Base-by-base conservation (phyloP, 2,797 vertebrate species). In the Lindbergichthys nudifrons region DNA sequence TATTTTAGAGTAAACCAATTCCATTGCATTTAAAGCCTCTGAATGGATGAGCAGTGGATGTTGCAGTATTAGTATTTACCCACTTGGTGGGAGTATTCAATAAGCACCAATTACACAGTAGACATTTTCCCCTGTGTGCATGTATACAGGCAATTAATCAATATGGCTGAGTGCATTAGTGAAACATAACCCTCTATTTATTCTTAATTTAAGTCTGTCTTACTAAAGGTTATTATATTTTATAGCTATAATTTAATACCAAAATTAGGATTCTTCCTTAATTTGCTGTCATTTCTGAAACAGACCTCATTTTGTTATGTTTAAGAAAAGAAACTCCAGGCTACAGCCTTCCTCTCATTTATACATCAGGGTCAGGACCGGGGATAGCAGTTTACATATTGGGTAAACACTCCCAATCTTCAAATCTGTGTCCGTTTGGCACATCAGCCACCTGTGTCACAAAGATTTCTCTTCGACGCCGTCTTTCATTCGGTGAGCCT, bases 41-140 rank as follows among this genome's bases (percentile, higher is more conserved):
- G 32, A 2, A 3, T 11, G 7, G 4, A 23, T 45, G 36, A 47
- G 56, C 30, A n/a, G 32, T 36, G 46, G 30, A 18, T 39, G 0
- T 3, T 88, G 86, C 72, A 87, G 73, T 85, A 2, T 36, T 41
- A n/a, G 5, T 59, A 36, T 81, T 58, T 72, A 32, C 45, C 90
- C 92, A 90, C 87, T 75, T 73, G 89, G 83, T 84, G 92, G 91
- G 66, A 82, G 89, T 92, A 45, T 89, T 75, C 70, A 36, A 60
- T 68, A 72, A 80, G 51, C 12, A 53, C n/a, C 30, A 46, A 43
- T 54, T n/a, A 16, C 36, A 0, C 16, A 4, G 47, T 50, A 10
- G 52, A 39, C n/a, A 19, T 30, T 50, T 60, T 60, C 45, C 67
- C 68, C 63, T 75, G 12, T 15, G 39, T 53, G 39, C 46, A 52